phyloP scores from a whole-genome alignment of 2,113 vertebrate genomes.

The Alectura lathami region DNA sequence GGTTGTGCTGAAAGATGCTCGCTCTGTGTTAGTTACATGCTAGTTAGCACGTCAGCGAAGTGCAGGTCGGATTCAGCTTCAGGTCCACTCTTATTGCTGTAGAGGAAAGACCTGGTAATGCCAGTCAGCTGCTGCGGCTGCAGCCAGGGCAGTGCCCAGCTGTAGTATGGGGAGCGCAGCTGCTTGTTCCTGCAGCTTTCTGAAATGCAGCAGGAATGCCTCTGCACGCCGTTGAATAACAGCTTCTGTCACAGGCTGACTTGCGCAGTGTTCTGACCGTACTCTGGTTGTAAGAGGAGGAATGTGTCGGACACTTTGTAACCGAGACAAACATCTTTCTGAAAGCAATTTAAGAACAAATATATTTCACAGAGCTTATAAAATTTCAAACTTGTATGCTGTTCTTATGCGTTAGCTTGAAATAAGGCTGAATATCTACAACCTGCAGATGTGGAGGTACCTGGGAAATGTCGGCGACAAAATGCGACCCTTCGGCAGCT shows the following conservation, averaged over 20 bases:
- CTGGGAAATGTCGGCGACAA: not conserved
- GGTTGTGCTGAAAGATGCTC: not conserved
- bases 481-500: not conserved
- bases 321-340: not conserved
- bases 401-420: too few relatives aligned
- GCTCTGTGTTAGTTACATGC: not conserved
- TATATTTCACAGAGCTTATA: not conserved
- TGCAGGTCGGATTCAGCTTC: not conserved
- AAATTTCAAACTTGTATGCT: not conserved
- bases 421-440: too few relatives aligned
- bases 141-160: not conserved
- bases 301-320: not conserved
- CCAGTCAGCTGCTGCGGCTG: too few relatives aligned
- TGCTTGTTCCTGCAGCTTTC: not conserved
- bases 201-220: not conserved
- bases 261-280: not conserved
- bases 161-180: not conserved
- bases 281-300: not conserved
- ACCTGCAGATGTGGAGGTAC: not conserved
- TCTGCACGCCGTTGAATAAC: not conserved
- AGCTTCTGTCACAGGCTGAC: not conserved
- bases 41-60: not conserved
- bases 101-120: too few relatives aligned
- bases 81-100: not conserved
- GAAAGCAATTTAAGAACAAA: not conserved